Percentiles rank a stretch among this genome's conserved stretches.
Conservation (phyloP, 2,797 vertebrate genomes). For the Erethizon dorsatum region DNA sequence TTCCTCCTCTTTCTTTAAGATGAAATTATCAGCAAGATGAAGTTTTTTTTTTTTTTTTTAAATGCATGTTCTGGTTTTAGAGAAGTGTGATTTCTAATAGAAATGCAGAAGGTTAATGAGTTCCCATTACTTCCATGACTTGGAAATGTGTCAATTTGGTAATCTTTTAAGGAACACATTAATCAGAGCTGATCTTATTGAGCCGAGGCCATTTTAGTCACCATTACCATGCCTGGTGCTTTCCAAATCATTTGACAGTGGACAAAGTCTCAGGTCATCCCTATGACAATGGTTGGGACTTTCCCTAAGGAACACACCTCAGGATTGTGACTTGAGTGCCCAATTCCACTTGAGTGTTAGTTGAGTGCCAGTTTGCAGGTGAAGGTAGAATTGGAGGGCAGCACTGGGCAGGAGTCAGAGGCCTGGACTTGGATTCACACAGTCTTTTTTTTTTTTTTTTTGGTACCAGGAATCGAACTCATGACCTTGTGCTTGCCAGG, state of each 20-base stretch:
- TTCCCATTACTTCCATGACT: background rate
- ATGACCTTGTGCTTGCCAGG: too few species aligned
- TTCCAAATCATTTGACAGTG: background rate
- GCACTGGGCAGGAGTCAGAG: background rate
- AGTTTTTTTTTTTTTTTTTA: background rate
- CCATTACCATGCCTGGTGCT: background rate
- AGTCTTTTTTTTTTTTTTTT: too few species aligned
- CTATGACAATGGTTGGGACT: background rate
- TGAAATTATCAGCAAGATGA: slow-evolving; percentile 57
- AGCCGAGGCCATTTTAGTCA: background rate
- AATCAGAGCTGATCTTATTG: background rate
- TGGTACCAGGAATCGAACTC: too few species aligned
- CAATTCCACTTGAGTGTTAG: background rate
- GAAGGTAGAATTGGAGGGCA: background rate
- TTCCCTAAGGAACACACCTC: background rate
- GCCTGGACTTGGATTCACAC: background rate
- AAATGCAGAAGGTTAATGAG: background rate
- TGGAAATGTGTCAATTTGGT: slow-evolving; percentile 27
- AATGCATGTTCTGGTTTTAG: slow-evolving; percentile 57
- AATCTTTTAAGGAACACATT: slow-evolving; percentile 11
- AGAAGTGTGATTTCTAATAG: slow-evolving; percentile 57
- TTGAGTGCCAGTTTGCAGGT: background rate
- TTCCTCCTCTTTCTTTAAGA: slow-evolving; percentile 54
- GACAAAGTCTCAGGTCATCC: background rate
- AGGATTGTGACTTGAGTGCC: background rate